Evolutionary conservation across 2,113 vertebrate species (phyloP).

Genomic region (Artemisiospiza belli): DNA sequence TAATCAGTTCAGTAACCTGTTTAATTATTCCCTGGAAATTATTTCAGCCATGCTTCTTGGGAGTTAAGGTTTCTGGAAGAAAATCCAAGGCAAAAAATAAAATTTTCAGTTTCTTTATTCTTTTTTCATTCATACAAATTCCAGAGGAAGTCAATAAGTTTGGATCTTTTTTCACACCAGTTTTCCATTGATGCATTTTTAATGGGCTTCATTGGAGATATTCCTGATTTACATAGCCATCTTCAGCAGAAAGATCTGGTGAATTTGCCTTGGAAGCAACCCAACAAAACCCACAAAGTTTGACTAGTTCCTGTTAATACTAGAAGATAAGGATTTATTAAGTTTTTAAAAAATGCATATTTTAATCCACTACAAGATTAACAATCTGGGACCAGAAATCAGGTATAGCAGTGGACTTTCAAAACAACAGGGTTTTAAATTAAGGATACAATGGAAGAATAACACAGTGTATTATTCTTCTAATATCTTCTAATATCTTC

Average conservation of each 20-base stretch:
- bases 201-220: background rate
- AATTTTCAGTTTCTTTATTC: background rate
- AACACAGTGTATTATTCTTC: background rate
- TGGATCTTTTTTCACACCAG: background rate
- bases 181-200: background rate
- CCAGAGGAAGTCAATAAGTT: background rate
- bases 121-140: background rate
- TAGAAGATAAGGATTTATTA: background rate
- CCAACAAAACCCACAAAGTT: background rate
- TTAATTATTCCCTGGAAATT: background rate
- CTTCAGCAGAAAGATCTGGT: background rate
- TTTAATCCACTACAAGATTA: background rate
- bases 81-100: background rate
- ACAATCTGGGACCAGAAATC: background rate
- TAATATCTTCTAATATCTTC: background rate
- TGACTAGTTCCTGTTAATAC: background rate
- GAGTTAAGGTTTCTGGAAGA: background rate
- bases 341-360: background rate
- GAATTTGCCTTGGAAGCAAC: slow-evolving; percentile 7
- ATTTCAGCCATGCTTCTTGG: background rate
- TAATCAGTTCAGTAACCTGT: background rate
- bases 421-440: background rate
- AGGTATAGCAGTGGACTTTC: background rate
- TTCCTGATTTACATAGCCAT: background rate
- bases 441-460: background rate